phyloP scores from a whole-genome alignment of 2,888 invertebrate species.

The Philhelius pedissequus region DNA sequence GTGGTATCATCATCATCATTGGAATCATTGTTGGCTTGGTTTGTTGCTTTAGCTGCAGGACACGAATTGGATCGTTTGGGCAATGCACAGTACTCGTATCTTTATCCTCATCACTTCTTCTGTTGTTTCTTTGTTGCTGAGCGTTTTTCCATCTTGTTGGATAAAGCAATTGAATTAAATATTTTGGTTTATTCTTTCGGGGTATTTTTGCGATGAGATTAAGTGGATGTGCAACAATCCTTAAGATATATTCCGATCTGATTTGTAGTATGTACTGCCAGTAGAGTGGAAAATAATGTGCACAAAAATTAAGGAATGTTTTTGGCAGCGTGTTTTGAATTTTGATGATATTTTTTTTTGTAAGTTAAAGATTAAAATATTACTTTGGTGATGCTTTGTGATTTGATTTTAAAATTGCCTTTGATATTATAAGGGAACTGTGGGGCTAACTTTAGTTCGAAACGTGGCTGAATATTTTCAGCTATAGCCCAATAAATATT shows the following conservation, averaged over 20 bases:
- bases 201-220: slow-evolving; percentile 57
- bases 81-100: neutral
- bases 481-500: too few species aligned
- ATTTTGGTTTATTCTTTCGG: slow-evolving; percentile 51
- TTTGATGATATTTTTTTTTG: neutral
- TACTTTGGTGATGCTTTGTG: neutral
- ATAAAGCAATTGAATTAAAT: slow-evolving; percentile 67
- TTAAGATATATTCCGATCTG: slow-evolving; percentile 38
- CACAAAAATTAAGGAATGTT: neutral
- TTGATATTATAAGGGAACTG: too few species aligned
- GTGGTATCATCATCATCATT: slow-evolving; percentile 54
- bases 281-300: slow-evolving; percentile 26
- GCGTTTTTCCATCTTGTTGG: slow-evolving; percentile 67
- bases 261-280: slow-evolving; percentile 39
- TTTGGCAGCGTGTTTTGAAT: neutral
- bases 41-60: slow-evolving; percentile 55
- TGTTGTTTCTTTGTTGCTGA: slow-evolving; percentile 43
- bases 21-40: slow-evolving; percentile 59
- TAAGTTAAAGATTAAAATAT: neutral
- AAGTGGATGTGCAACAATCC: slow-evolving; percentile 63
- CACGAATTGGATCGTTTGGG: slow-evolving; percentile 6
- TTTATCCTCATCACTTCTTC: neutral
- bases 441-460: too few species aligned
- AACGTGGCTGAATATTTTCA: too few species aligned
- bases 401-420: too few species aligned